Conservation (phyloP, 2,888 invertebrate species). For the Anodontia alba region DNA sequence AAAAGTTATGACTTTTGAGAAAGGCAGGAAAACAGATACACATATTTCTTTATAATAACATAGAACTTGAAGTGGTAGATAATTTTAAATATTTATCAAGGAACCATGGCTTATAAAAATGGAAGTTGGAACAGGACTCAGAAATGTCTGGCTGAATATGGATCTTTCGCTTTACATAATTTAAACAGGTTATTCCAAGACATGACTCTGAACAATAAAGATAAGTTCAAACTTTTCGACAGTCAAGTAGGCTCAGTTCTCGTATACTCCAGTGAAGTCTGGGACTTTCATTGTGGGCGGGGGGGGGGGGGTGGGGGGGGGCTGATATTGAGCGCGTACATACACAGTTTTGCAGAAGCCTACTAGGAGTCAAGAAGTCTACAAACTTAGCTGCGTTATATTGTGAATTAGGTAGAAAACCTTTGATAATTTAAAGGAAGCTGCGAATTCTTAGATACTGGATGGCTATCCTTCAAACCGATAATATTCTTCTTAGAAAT, state of each 20-base stretch:
- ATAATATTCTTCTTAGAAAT: neutral
- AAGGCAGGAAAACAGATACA: neutral
- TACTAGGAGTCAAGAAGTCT: neutral
- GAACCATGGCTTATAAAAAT: neutral
- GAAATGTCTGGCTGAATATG: neutral
- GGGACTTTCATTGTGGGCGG: neutral
- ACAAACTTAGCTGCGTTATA: constrained; percentile 5
- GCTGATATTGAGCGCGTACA: constrained; percentile 13
- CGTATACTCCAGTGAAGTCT: neutral
- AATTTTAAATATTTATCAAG: neutral
- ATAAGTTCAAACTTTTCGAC: neutral
- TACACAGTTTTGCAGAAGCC: constrained; percentile 7
- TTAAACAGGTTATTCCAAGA: neutral
- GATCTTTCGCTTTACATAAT: neutral
- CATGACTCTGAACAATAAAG: neutral
- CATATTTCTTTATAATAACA: neutral
- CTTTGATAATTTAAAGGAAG: neutral
- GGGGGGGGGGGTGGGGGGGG: no score
- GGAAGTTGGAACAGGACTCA: neutral
- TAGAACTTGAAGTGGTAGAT: constrained; percentile 3
- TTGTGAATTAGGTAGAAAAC: constrained; percentile 2
- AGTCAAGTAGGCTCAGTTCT: neutral
- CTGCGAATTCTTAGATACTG: constrained; percentile 10
- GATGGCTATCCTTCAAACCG: neutral
- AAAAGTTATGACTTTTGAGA: constrained; percentile 9